Base-by-base conservation (phyloP, 2,888 invertebrate species). In the Mesorhabditis belari region DNA sequence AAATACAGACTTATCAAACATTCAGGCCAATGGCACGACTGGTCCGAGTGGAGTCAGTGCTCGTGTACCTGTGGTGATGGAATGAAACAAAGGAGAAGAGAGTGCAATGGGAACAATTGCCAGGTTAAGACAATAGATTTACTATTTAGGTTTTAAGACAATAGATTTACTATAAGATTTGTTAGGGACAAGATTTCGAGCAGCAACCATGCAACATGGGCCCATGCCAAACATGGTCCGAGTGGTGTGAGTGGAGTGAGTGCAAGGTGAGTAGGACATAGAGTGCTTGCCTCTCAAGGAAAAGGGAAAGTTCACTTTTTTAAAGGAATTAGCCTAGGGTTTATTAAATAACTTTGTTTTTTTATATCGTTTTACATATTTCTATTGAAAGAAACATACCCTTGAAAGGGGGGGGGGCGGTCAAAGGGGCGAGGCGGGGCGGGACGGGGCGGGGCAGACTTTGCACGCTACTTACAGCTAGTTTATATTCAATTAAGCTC, bases 171-270 rank as follows among this genome's bases (percentile, higher is more conserved):
- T 29, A 23, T 17, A 35, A 35, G 19, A 12, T 17, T 26, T 17
- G 57, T 57, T 53, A 66, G 63, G 67, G 74, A 51, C 65, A 67
- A 17, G 71, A 74, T 6, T 66, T 60, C 26, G 76, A 76, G 52
- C 68, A 68, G 27, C 64, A 67, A 24, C 58, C 64, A 23, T 76
- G 76, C 60, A 72, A 69, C 57, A 58, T 72, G 64, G 72, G 74
- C 54, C 73, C 74, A 25, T 76, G 76, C 55, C 69, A 73, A 52
- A 71, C 72, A 4, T 76, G 76, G 76, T 70, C 70, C 9, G 74
- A 76, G 52, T 76, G 76, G 76, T 76, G 76, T 56, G 76, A 76
- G 55, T 76, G 76, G 76, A 69, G 69, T 1, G 63, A 67, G 19
- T 71, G 71, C 63, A 61, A 66, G 25, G 67, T 63, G 27, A 64